Base-by-base conservation (phyloP, 2,888 invertebrate species). In the Campoplex nolae region DNA sequence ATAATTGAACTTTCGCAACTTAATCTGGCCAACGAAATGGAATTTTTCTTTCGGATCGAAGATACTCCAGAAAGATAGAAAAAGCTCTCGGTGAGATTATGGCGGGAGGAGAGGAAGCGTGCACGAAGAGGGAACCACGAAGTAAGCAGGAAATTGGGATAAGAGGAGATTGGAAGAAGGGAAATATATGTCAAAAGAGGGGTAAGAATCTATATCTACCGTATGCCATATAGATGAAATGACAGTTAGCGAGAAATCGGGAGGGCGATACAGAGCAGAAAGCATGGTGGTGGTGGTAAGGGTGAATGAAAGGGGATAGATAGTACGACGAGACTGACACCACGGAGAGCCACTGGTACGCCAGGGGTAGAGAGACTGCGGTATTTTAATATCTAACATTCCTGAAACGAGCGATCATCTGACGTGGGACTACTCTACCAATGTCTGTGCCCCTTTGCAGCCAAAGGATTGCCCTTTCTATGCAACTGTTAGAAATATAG, bases 361-460 rank as follows among this genome's bases (percentile, higher is more conserved):
- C 84, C 67, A 87, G 88, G 88, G 89, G 90, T 91, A 83, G 90
- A 91, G 93, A 92, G 92, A 91, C 93, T 92, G 91, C 91, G 94
- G 94, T 93, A 94, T 94, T 94, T 94, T 94, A 94, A 94, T 94
- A 94, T 94, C 94, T 92, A 91, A 90, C 94, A 94, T 94, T 94
- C 94, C 92, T 92, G 90, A 90, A 93, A 92, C 92, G 93, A 91
- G 91, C 92, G 92, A 93, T 93, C 92, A 91, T 92, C 91, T 89
- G 89, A 90, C 90, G 84, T 51, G 89, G 87, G 75, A 89, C 89
- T 87, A 86, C 89, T 85, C 74, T 56, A 76, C 89, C 68, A 84
- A 83, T 78, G 74, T 58, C 83, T 78, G 74, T 42, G 78, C 81
- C 76, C 42, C 45, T 81, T 42, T 71, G 45, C 68, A 48, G 54